phyloP scores from a whole-genome alignment of 2,888 invertebrate genomes.

The Orthonychiurus folsomi region DNA sequence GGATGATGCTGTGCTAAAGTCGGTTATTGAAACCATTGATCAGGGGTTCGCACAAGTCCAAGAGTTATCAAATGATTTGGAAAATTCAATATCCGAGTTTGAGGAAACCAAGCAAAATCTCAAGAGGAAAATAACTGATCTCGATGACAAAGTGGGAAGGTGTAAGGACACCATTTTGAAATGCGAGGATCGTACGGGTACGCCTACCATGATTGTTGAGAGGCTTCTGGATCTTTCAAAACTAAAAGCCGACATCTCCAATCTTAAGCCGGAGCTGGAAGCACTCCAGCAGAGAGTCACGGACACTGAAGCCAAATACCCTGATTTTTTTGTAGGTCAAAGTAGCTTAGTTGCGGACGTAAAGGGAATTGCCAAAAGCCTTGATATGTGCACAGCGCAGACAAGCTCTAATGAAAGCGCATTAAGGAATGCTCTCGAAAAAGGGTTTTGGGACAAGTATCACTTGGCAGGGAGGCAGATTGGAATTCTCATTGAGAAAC shows the following conservation, averaged over 20 bases:
- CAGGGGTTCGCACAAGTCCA: slow-evolving; percentile 69
- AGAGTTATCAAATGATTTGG: slow-evolving; percentile 62
- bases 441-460: slow-evolving; percentile 75
- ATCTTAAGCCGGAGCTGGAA: slow-evolving; percentile 58
- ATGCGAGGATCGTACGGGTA: slow-evolving; percentile 81
- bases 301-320: slow-evolving; percentile 63
- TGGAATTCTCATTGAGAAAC: slow-evolving; percentile 73
- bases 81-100: slow-evolving; percentile 61
- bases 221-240: slow-evolving; percentile 66
- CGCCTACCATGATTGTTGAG: slow-evolving; percentile 70
- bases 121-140: slow-evolving; percentile 60
- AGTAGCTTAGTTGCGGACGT: slow-evolving; percentile 72
- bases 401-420: slow-evolving; percentile 68
- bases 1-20: slow-evolving; percentile 59
- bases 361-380: slow-evolving; percentile 70
- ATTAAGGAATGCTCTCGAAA: slow-evolving; percentile 70
- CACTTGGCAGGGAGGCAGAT: slow-evolving; percentile 71
- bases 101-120: slow-evolving; percentile 65
- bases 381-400: slow-evolving; percentile 66
- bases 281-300: slow-evolving; percentile 60
- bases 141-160: slow-evolving; percentile 60
- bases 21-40: slow-evolving; percentile 56
- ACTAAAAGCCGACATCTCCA: slow-evolving; percentile 61
- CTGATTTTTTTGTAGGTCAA: slow-evolving; percentile 66
- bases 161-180: slow-evolving; percentile 74